A percentile compares a stretch with the other conserved stretches of the same genome.
Evolutionary conservation across 2,888 invertebrate genomes (phyloP).

Genomic region (Zygogramma bicolorata): DNA sequence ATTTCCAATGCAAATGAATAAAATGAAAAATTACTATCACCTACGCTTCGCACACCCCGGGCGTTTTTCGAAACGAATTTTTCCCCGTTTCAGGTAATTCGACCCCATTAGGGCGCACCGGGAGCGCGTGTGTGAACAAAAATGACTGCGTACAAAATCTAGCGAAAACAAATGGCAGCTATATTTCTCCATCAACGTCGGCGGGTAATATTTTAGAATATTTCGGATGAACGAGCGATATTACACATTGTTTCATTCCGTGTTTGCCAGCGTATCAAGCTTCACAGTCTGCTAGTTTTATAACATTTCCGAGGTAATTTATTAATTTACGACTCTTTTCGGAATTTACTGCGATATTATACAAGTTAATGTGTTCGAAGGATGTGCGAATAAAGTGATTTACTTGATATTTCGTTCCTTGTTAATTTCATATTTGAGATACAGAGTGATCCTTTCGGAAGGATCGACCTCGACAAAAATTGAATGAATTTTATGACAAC

Average conservation of each 20-base stretch:
- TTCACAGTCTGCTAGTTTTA: conserved; percentile 4
- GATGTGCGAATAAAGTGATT: neutral
- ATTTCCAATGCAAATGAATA: too few relatives aligned
- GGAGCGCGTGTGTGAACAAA: neutral
- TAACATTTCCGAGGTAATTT: neutral
- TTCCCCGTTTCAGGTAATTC: neutral
- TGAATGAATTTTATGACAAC: too few relatives aligned
- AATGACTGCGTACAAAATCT: conserved; percentile 8
- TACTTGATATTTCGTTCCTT: neutral
- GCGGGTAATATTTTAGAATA: conserved; percentile 13
- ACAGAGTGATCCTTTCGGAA: too few relatives aligned
- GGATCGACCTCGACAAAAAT: too few relatives aligned
- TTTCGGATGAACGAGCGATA: neutral
- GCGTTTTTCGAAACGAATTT: neutral
- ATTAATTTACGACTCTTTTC: neutral
- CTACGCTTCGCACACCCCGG: neutral
- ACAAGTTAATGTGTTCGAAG: neutral
- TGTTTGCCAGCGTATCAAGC: neutral
- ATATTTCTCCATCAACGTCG: conserved; percentile 22
- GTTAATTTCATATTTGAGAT: neutral
- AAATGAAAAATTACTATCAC: neutral
- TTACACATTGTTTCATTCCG: neutral
- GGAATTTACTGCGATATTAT: neutral
- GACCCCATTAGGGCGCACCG: neutral
- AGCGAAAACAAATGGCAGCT: conserved; percentile 1